Conservation (phyloP, 2,113 vertebrate genomes). For the Saguinus midas region DNA sequence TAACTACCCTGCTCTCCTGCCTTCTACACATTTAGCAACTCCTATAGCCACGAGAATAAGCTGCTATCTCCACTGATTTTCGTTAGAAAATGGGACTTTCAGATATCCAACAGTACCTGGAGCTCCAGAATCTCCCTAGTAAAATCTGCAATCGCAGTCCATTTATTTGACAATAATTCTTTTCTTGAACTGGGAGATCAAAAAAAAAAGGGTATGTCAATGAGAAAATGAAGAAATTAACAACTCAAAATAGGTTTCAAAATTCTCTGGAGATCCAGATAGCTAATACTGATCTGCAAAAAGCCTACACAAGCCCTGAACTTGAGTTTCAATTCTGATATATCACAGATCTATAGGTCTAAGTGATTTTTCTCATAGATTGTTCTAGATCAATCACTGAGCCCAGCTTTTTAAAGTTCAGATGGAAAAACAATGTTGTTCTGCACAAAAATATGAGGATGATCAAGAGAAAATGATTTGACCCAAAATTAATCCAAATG, state of each 20-base stretch:
- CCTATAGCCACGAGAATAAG: not conserved
- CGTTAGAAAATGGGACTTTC: not conserved
- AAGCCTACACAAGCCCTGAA: not conserved
- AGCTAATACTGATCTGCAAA: not conserved
- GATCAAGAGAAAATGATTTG: not conserved
- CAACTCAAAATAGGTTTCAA: not conserved
- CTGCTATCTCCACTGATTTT: not conserved
- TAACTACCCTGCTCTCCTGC: not conserved
- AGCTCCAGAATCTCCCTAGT: not conserved
- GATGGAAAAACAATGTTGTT: not conserved
- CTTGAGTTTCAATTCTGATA: not conserved
- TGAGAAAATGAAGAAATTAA: not conserved
- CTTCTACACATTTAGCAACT: not conserved
- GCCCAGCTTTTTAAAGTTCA: not conserved
- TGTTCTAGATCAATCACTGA: not conserved
- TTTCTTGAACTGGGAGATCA: not conserved
- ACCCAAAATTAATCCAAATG: not conserved
- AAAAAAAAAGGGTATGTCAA: not conserved
- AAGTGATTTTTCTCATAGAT: not conserved
- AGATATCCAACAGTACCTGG: not conserved
- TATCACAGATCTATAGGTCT: not conserved
- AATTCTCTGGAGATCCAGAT: not conserved
- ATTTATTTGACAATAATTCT: not conserved
- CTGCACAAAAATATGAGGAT: not conserved
- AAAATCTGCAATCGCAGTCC: not conserved